Evolutionary conservation across 2,888 invertebrate species (phyloP), one percentile per base, ranked within the genome.

Genomic region (Mythimna vitellina): DNA sequence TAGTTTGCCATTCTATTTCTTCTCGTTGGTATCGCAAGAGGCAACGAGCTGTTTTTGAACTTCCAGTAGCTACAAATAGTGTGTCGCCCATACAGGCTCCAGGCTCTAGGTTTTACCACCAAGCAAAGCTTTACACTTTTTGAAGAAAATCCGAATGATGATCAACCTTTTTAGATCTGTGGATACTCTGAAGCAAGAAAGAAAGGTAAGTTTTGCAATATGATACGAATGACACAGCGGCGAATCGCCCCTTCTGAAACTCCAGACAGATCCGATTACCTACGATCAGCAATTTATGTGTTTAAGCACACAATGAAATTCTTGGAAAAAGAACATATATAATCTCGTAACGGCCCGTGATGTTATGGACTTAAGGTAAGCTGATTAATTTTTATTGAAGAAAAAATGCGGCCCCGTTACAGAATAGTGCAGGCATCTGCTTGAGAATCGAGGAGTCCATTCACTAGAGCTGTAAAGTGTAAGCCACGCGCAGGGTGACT

Each of bases 401-500:
- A 1, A 64, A 75, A 76, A 68, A 57, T 14, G 0, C 20, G 17
- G 7, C 17, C 20, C 5, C 9, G 32, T 63, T 58, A n/a, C 25
- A 51, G 35, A 61, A 35, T 29, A 61, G 29, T 42, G 22, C 62
- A 69, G 69, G 70, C 60, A 32, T 42, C 77, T 60, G 66, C 65
- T 80, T 63, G 53, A 74, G 70, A 71, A 76, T 82, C 76, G 73
- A 76, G 66, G 60, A 82, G 65, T 80, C 75, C 85, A 86, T 86
- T 84, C 74, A 80, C 61, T 70, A 76, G 69, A 70, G 38, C 56
- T 38, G 38, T 78, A 64, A 72, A 78, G 77, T 68, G 74, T 73
- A 67, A 66, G 71, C 57, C 49, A 64, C 64, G 76, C 84, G 74
- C 80, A 80, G 86, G 86, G 86, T 86, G 86, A 86, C 58, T 86